These are phyloP conservation scores for Bombus waltoni DNA, from an alignment of 1,140 invertebrate genomes.

Conservation along the genomic window DNA sequence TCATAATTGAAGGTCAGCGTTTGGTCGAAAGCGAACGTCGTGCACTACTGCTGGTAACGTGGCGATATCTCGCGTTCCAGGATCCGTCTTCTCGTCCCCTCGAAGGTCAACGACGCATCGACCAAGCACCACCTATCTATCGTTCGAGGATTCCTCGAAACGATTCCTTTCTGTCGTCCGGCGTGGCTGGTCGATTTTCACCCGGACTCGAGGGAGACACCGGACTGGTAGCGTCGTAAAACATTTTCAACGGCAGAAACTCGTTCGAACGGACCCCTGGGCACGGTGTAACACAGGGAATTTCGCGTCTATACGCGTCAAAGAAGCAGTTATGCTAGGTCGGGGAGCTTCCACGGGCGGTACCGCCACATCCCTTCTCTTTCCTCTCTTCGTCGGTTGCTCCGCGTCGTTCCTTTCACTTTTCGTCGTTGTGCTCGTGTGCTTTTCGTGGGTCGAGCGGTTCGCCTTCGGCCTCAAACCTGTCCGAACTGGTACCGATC, in stretches of 20 bases:
- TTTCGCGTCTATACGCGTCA: slow-evolving; percentile 20
- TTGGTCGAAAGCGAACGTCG: slow-evolving; percentile 20
- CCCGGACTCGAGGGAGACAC: background rate
- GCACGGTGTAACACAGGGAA: background rate
- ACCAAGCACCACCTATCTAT: background rate
- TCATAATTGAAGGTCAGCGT: slow-evolving; percentile 42
- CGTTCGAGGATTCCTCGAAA: background rate
- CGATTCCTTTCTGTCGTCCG: background rate
- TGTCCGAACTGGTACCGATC: slow-evolving; percentile 73
- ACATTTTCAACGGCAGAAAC: slow-evolving; percentile 1
- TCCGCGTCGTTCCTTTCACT: slow-evolving; percentile 74
- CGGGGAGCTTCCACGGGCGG: slow-evolving; percentile 68
- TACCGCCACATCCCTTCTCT: background rate
- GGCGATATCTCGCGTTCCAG: slow-evolving; percentile 24
- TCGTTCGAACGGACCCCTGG: background rate
- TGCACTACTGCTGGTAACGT: background rate
- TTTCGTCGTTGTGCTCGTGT: slow-evolving; percentile 72
- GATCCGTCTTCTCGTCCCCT: slow-evolving; percentile 30
- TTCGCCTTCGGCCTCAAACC: slow-evolving; percentile 76
- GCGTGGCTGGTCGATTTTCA: background rate
- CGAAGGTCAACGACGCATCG: slow-evolving; percentile 11
- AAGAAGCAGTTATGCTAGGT: slow-evolving; percentile 72
- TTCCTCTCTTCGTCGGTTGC: background rate
- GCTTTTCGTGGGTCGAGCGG: slow-evolving; percentile 71
- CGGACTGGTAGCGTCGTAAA: background rate